Conservation (phyloP, 1,140 invertebrate genomes). For the Drosophila micromelanica region DNA sequence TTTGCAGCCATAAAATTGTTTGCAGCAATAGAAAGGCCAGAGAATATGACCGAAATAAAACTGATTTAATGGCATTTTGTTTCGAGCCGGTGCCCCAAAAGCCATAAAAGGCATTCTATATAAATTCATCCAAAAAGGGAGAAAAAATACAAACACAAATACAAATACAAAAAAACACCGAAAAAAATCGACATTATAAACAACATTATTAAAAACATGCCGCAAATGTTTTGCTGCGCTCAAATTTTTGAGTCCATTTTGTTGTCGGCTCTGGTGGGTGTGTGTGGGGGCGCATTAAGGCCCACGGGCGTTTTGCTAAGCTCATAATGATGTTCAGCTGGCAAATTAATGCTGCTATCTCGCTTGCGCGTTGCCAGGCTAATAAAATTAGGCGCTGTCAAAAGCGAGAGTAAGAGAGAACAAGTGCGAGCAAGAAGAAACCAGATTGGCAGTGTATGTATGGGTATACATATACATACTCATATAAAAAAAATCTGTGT, state of each 20-base stretch:
- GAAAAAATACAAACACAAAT: no score
- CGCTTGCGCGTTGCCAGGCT: conserved; percentile 46
- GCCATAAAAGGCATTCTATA: conserved; percentile 70
- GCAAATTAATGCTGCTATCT: conserved; percentile 61
- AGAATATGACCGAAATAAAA: conserved; percentile 48
- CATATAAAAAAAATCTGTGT: neutral
- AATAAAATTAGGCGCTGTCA: conserved; percentile 63
- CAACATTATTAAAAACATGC: conserved; percentile 84
- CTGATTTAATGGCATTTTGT: conserved; percentile 58
- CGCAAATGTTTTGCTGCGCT: conserved; percentile 79
- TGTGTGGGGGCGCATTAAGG: neutral
- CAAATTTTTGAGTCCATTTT: conserved; percentile 83
- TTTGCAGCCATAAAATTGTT: conserved; percentile 31
- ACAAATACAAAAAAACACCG: conserved; percentile 21
- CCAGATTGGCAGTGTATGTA: neutral
- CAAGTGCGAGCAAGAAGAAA: conserved; percentile 16
- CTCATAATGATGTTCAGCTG: conserved; percentile 68
- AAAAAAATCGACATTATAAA: conserved; percentile 80
- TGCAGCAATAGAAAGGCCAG: conserved; percentile 36
- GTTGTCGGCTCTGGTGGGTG: conserved; percentile 37
- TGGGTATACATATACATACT: conserved; percentile 1
- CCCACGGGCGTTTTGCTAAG: conserved; percentile 28
- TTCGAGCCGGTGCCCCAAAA: conserved; percentile 23
- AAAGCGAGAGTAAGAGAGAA: conserved; percentile 21
- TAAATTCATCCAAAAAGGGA: conserved; percentile 68